phyloP scores from a whole-genome alignment of 1,140 invertebrate species.

The Drosophila quadrilineata region DNA sequence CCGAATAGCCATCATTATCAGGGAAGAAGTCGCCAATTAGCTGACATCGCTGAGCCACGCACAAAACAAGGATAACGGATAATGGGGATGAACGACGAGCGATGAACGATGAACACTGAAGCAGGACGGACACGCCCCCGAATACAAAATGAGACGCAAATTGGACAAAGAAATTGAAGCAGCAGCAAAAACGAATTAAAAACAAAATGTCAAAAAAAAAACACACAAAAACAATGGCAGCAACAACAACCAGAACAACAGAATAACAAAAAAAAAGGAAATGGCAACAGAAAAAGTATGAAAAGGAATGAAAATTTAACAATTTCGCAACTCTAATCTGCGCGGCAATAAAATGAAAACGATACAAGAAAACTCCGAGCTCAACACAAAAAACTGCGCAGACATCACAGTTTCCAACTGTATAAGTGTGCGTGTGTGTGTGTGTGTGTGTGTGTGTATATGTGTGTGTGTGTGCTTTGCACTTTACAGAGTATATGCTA shows the following conservation, averaged over 20 bases:
- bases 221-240: conserved; percentile 34
- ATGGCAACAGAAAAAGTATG: conserved; percentile 12
- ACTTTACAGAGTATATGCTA: too few species aligned
- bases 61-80: background rate
- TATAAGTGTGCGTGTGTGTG: conserved; percentile 24
- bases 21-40: conserved; percentile 25
- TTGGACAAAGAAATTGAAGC: conserved; percentile 39
- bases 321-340: conserved; percentile 77
- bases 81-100: background rate
- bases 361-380: conserved; percentile 63
- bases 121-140: conserved; percentile 17
- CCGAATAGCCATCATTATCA: conserved; percentile 22
- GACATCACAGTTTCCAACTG: too few species aligned
- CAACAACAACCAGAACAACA: conserved; percentile 11
- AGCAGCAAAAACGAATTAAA: conserved; percentile 51
- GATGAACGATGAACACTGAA: background rate
- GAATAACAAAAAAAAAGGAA: conserved; percentile 31
- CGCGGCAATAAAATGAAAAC: conserved; percentile 71
- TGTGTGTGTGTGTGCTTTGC: background rate
- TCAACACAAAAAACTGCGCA: conserved; percentile 56
- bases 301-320: conserved; percentile 72
- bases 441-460: conserved; percentile 1
- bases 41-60: too few species aligned
- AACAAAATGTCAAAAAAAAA: conserved; percentile 21
- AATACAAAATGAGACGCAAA: conserved; percentile 45